Evolutionary conservation across 2,888 invertebrate genomes (phyloP).

Genomic region (Volucella bombylans): DNA sequence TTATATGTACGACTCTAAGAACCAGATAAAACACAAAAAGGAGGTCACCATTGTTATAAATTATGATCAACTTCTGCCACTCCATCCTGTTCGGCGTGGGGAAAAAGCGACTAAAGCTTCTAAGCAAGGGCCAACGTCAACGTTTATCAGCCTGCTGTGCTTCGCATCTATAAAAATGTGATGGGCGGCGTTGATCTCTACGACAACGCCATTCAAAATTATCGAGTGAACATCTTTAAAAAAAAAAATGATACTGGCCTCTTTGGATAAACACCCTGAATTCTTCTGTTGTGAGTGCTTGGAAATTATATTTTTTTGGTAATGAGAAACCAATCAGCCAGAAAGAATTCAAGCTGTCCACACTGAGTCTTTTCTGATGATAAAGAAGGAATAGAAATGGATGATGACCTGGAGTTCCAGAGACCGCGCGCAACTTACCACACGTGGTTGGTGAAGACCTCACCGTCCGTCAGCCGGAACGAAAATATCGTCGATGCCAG

Average conservation of each 20-base stretch:
- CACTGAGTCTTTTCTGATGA: too few relatives aligned
- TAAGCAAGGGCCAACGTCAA: slow-evolving; percentile 16
- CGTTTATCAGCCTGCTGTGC: slow-evolving; percentile 9
- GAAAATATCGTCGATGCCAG: slow-evolving; percentile 18
- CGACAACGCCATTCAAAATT: too few relatives aligned
- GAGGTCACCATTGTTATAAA: slow-evolving; percentile 10
- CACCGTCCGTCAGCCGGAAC: slow-evolving; percentile 4
- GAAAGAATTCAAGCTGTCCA: slow-evolving; percentile 11
- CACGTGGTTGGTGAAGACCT: slow-evolving; percentile 5
- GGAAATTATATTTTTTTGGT: background rate
- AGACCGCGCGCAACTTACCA: slow-evolving; percentile 9
- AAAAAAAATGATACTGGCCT: background rate
- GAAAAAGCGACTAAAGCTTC: too few relatives aligned
- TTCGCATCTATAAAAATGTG: slow-evolving; percentile 9
- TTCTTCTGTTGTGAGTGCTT: background rate
- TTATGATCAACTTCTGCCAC: slow-evolving; percentile 18
- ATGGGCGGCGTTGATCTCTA: background rate
- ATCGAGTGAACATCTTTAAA: too few relatives aligned
- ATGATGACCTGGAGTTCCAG: slow-evolving; percentile 8
- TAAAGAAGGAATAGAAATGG: slow-evolving; percentile 10
- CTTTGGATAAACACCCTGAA: background rate
- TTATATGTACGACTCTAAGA: too few relatives aligned
- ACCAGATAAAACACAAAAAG: too few relatives aligned
- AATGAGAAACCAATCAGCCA: slow-evolving; percentile 2
- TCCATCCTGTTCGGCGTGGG: too few relatives aligned